Evolutionary conservation across 2,888 invertebrate genomes (phyloP).

Genomic region (Neelides folsomi): DNA sequence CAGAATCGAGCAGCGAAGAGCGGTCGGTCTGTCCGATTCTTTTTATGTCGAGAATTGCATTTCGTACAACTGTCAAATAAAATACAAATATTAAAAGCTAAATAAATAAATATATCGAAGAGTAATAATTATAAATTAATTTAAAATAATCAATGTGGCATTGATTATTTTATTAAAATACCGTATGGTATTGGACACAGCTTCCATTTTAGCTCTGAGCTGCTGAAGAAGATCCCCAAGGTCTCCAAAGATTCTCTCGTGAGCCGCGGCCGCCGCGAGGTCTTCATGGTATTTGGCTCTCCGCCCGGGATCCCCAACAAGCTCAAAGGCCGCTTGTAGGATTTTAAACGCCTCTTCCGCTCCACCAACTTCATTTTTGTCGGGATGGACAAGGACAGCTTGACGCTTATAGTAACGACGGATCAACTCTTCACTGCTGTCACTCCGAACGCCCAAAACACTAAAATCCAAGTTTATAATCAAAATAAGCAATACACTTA

Average conservation of each 20-base stretch:
- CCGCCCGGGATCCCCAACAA: conserved; percentile 58
- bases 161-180: conserved; percentile 27
- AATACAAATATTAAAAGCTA: neutral
- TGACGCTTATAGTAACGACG: conserved; percentile 86
- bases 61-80: conserved; percentile 61
- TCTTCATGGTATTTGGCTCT: conserved; percentile 60
- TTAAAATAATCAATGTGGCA: neutral
- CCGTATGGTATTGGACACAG: conserved; percentile 80
- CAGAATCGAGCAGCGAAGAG: conserved; percentile 86
- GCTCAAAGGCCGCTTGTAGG: conserved; percentile 83
- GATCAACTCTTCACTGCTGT: conserved; percentile 84
- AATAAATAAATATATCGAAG: neutral
- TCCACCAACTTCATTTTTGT: conserved; percentile 87
- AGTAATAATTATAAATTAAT: neutral
- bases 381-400: conserved; percentile 88
- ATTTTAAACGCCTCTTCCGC: conserved; percentile 95
- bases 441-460: conserved; percentile 73
- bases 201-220: conserved; percentile 84
- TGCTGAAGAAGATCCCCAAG: conserved; percentile 73
- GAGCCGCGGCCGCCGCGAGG: conserved; percentile 59
- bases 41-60: conserved; percentile 78
- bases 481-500: too few relatives aligned
- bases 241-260: conserved; percentile 77
- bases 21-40: conserved; percentile 70
- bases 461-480: too few relatives aligned